A percentile compares a stretch with the other conserved stretches of the same genome.
Conservation (phyloP, 53 echinoderm and acorn worm species). For the Henricia sp. region DNA sequence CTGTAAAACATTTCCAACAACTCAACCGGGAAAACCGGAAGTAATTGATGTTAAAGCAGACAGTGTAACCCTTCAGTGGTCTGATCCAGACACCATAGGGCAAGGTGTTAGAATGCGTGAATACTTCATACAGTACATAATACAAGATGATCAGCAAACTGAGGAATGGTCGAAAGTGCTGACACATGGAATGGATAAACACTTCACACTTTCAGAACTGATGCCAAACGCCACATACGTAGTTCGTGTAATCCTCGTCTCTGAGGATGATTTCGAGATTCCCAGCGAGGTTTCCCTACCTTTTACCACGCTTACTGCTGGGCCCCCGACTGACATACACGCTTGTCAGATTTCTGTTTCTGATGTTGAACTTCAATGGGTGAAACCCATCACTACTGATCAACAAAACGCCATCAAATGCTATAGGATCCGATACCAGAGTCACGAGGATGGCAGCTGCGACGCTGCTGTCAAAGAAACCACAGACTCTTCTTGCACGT, state of each 20-base stretch:
- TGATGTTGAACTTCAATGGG: conserved; percentile 6
- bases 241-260: conserved; percentile 5
- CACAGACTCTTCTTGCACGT: not conserved
- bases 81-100: conserved; percentile 39
- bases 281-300: not conserved
- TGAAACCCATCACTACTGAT: not conserved
- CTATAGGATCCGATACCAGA: not conserved
- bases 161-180: not conserved
- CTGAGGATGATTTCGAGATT: not conserved
- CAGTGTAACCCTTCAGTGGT: conserved; percentile 44
- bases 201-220: not conserved
- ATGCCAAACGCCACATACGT: conserved; percentile 14
- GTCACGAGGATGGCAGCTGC: not conserved
- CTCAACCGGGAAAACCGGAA: conserved; percentile 44
- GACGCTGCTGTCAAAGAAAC: not conserved
- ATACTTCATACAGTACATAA: conserved; percentile 38
- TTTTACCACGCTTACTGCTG: conserved; percentile 39
- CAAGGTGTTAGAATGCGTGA: not conserved
- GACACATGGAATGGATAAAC: not conserved
- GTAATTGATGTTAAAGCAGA: not conserved
- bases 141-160: not conserved
- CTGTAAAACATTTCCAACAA: conserved; percentile 38
- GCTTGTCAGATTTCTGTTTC: conserved; percentile 10
- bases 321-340: conserved; percentile 1
- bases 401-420: not conserved